Base-by-base conservation (phyloP, 30 jellyfish, hydroid and myxozoan genomes). In the Mastigias papua region DNA sequence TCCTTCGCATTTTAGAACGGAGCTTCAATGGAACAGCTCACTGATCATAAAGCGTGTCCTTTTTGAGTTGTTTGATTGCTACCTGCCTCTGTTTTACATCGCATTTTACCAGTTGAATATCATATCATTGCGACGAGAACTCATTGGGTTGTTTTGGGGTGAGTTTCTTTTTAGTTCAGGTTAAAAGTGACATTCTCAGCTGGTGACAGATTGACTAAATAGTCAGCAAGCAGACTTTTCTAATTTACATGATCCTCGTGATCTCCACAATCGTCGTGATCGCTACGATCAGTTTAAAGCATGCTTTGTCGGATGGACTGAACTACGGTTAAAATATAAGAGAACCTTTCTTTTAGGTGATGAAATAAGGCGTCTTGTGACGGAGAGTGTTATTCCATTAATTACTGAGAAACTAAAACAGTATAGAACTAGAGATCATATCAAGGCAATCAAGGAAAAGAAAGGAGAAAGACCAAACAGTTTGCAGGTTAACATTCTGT, bases 121-220 rank as follows among this genome's bases (percentile, higher is more conserved):
- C 31, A 77, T 93, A 16, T 76, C 98, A 5, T 65, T 93, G 37
- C 81, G 97, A 30, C 61, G 98, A 46, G 98, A 93, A 66, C 73
- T 93, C 69, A 75, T 93, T 73, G 98, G 98, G 32, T 60, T 93
- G 42, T 93, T 93, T 78, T 93, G 98, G 98, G 98, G 98, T 93
- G 65, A 84, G 95, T 78, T 34, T 34, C 25, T n/a, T n/a, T n/a
- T n/a, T n/a, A n/a, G n/a, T n/a, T n/a, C n/a, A n/a, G n/a, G n/a
- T n/a, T n/a, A n/a, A n/a, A n/a, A n/a, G n/a, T n/a, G n/a, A n/a
- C n/a, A n/a, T n/a, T n/a, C n/a, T n/a, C n/a, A n/a, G n/a, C n/a
- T n/a, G n/a, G n/a, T n/a, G n/a, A n/a, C n/a, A n/a, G n/a, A n/a
- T n/a, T n/a, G n/a, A n/a, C n/a, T n/a, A n/a, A n/a, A n/a, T n/a